Base-by-base conservation (phyloP, 1,140 invertebrate genomes). In the Maconellicoccus hirsutus region DNA sequence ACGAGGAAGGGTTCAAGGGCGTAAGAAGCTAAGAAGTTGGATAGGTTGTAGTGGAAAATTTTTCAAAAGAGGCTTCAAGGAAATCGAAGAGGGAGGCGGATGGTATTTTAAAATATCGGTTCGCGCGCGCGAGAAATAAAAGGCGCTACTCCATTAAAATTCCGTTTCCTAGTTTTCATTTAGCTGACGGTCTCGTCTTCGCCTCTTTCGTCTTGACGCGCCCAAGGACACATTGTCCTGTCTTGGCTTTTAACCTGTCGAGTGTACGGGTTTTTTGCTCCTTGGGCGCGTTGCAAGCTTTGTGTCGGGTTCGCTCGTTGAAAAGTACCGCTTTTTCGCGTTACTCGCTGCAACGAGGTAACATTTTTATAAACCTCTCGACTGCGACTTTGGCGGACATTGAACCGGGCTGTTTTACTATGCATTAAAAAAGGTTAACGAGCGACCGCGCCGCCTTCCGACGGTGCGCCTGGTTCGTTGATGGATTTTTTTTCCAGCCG, bases 151-250 rank as follows among this genome's bases (percentile, higher is more conserved):
- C 42, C 42, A 52, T 52, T 52, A 52, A 52, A 52, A 52, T 52
- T 52, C 42, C 42, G n/a, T 14, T 52, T 52, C n/a, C n/a, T 52
- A 52, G 42, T 52, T 52, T 52, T 52, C 42, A 52, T 52, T 52
- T 52, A 52, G 42, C 42, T 52, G 42, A 8, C 42, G 42, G 29
- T 33, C 42, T 19, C 6, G 42, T 52, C 16, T 52, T 3, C n/a
- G n/a, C 42, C 29, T 33, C 29, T 33, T 12, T 33, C 29, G 12
- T 33, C 29, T 6, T 33, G n/a, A n/a, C 29, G 29, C 12, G 29
- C 29, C 29, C 29, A 3, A 6, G 29, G 29, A 33, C 12, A 6
- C 12, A 33, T 33, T 33, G 29, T 33, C 29, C 29, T 33, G 29
- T 33, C 29, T 33, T 33, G 29, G 29, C 29, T 33, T 33, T 33